Conservation (phyloP, 2,797 vertebrate species). For the Dromococcyx pavoninus region DNA sequence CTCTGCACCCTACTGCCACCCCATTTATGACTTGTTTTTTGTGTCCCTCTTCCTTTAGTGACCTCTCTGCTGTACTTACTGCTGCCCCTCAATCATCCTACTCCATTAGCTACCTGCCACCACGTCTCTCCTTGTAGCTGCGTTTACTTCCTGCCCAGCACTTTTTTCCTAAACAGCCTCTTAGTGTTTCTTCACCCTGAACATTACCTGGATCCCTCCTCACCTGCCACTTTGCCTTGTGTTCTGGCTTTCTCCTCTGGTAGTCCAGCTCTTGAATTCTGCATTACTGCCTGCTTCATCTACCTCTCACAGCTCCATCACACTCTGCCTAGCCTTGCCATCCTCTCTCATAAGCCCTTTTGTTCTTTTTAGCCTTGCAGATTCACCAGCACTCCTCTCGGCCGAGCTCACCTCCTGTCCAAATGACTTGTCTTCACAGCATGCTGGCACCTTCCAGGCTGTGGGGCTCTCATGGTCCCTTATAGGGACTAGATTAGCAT, state of each 20-base stretch:
- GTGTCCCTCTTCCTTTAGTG: neutral
- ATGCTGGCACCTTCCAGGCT: neutral
- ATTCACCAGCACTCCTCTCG: neutral
- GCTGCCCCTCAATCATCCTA: neutral
- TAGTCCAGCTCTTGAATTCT: neutral
- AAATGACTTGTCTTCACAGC: rapidly evolving
- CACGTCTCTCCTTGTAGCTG: neutral
- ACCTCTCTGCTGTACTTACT: neutral
- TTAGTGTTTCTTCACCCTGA: neutral
- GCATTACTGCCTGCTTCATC: neutral
- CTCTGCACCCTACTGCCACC: neutral
- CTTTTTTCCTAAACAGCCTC: neutral
- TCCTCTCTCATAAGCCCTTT: neutral
- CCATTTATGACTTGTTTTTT: neutral
- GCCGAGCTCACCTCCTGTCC: neutral
- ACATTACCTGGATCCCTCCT: neutral
- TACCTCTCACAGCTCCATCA: neutral
- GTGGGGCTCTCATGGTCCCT: neutral
- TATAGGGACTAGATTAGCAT: neutral
- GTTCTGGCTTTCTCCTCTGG: neutral
- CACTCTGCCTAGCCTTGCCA: neutral
- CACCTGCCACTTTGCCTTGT: neutral
- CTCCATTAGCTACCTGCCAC: neutral
- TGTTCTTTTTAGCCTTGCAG: neutral
- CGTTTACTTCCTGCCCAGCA: neutral